Evolutionary conservation across 1,140 invertebrate species (phyloP), one percentile per base, ranked within the genome.

Genomic region (Muscidifurax raptorellus): DNA sequence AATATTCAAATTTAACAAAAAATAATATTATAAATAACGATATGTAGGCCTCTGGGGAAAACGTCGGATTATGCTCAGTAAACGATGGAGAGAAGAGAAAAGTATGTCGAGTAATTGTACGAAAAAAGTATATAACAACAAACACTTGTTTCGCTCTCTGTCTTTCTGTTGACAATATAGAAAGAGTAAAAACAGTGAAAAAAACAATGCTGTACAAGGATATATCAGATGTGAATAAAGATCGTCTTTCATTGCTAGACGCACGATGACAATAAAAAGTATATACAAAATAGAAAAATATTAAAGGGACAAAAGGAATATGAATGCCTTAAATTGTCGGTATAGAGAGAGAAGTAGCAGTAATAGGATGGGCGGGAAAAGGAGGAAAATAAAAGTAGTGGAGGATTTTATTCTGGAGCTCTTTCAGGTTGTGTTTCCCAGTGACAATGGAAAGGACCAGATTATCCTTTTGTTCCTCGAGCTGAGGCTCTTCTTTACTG

Each of bases 11-110:
- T n/a, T n/a, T n/a, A n/a, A n/a, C n/a, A n/a, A n/a, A n/a, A n/a
- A n/a, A n/a, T n/a, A n/a, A 97, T 88, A 96, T 94, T 32, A 93
- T 95, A 90, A 98, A 98, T 1, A 98, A 91, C 83, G 95, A 94
- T 82, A 96, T 96, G 89, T 96, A 97, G 9, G 97, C 95, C 90
- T 98, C 96, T 25, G 98, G 91, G 0, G 97, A 98, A 93, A 98
- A 99, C 96, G 98, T 98, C 0, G 97, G 97, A 98, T 98, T 84
- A 95, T 95, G 72, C 95, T 95, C 90, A 98, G n/a, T n/a, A n/a
- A n/a, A n/a, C n/a, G n/a, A n/a, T n/a, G n/a, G n/a, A n/a, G n/a
- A n/a, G n/a, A n/a, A n/a, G n/a, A n/a, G n/a, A n/a, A n/a, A n/a
- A n/a, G n/a, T n/a, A n/a, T n/a, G n/a, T n/a, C n/a, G n/a, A n/a